These are phyloP conservation scores for Dreissena polymorpha DNA, from an alignment of 1,140 invertebrate species.

Conservation along the genomic window DNA sequence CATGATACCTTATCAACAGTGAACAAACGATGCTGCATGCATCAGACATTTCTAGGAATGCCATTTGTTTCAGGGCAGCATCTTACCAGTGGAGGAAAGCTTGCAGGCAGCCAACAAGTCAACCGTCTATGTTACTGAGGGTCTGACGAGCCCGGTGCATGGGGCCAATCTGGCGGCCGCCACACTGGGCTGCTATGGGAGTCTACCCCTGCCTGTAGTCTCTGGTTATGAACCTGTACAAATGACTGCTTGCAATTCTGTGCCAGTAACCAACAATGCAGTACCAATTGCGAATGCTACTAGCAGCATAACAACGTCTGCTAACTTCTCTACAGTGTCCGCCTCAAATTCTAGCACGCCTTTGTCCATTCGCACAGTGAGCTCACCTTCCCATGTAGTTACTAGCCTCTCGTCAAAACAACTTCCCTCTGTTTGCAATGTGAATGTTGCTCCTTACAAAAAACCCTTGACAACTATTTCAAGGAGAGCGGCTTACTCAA, in stretches of 20 bases:
- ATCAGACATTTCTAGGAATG: slow-evolving; percentile 51
- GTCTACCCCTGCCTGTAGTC: neutral
- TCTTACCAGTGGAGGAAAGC: slow-evolving; percentile 47
- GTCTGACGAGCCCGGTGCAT: neutral
- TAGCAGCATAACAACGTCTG: neutral
- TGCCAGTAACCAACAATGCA: slow-evolving; percentile 34
- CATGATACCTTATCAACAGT: no score
- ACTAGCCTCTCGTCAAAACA: slow-evolving; percentile 7
- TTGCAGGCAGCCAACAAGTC: slow-evolving; percentile 34
- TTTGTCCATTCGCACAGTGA: neutral
- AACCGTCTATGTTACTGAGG: slow-evolving; percentile 45
- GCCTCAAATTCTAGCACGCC: neutral
- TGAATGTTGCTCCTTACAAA: slow-evolving; percentile 64
- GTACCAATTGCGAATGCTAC: neutral
- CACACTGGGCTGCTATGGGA: neutral
- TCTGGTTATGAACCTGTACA: neutral
- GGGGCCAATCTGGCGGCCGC: neutral
- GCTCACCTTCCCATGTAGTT: slow-evolving; percentile 12
- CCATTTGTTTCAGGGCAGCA: slow-evolving; percentile 58
- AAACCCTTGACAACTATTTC: slow-evolving; percentile 62
- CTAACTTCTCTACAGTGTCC: neutral
- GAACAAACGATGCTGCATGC: slow-evolving; percentile 9
- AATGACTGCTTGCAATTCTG: slow-evolving; percentile 4
- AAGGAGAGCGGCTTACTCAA: slow-evolving; percentile 61
- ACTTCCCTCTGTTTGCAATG: slow-evolving; percentile 14